A percentile compares a stretch with the other conserved stretches of the same genome.
phyloP scores from a whole-genome alignment of 2,888 invertebrate genomes.

The Coelopa pilipes region DNA sequence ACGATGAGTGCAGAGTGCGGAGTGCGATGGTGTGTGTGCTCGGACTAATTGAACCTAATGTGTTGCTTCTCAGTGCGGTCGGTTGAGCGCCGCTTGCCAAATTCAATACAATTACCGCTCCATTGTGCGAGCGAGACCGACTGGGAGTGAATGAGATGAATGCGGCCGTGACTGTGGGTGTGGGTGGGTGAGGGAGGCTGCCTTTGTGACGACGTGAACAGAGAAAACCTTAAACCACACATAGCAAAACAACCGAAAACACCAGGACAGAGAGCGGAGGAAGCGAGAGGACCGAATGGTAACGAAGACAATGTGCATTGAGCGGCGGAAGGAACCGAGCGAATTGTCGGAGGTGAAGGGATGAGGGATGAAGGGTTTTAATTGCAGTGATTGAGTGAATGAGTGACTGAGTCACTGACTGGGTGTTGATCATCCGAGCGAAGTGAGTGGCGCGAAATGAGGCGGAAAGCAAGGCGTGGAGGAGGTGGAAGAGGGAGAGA shows the following conservation, averaged over 20 bases:
- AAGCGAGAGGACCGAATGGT: neutral
- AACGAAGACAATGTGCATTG: neutral
- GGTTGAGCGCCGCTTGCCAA: neutral
- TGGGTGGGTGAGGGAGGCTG: neutral
- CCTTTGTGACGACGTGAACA: too few relatives aligned
- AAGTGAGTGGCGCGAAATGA: neutral
- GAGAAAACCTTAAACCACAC: neutral
- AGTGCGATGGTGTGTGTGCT: too few relatives aligned
- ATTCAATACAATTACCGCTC: neutral
- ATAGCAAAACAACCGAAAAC: constrained; percentile 15
- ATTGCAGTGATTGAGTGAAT: constrained; percentile 9
- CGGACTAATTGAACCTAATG: neutral
- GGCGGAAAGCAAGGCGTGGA: neutral
- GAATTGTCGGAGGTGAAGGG: neutral
- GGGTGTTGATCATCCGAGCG: neutral
- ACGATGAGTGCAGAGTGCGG: too few relatives aligned
- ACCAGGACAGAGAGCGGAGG: neutral
- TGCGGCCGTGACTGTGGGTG: neutral
- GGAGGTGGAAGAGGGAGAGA: neutral
- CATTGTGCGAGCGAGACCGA: neutral
- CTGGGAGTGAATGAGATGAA: neutral
- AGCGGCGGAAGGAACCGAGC: neutral
- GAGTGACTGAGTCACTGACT: neutral
- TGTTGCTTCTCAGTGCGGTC: constrained; percentile 2
- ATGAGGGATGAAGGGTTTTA: neutral